Evolutionary conservation across 2,113 vertebrate genomes (phyloP).

Genomic region (Chloropsis hardwickii): DNA sequence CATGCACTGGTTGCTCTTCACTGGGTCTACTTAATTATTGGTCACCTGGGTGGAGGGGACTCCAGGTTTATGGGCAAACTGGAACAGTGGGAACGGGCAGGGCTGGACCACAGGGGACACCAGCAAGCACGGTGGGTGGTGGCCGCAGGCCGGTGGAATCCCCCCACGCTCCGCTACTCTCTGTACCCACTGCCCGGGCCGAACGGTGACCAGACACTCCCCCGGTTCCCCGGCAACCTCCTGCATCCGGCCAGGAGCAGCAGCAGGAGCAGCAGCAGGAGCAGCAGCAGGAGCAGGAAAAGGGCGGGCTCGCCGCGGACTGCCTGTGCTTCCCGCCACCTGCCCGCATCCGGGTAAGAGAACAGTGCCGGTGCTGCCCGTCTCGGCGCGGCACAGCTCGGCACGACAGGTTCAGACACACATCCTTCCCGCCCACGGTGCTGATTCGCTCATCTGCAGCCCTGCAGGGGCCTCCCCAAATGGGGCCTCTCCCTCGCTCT

Average conservation of each 20-base stretch:
- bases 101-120: not conserved
- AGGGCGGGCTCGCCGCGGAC: not conserved
- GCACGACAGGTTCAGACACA: fast-evolving
- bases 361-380: fast-evolving
- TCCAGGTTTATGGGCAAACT: not conserved
- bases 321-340: not conserved
- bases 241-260: not conserved
- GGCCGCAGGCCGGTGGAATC: fast-evolving
- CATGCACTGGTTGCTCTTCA: not conserved
- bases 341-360: not conserved
- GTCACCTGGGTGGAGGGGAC: too few species aligned
- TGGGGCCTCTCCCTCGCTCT: fast-evolving
- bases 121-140: fast-evolving
- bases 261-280: not conserved
- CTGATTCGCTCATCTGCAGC: too few species aligned
- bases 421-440: fast-evolving
- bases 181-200: too few species aligned
- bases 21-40: not conserved
- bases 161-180: fast-evolving
- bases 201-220: fast-evolving
- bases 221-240: too few species aligned
- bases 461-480: fast-evolving
- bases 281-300: not conserved
- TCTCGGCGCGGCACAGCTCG: fast-evolving
- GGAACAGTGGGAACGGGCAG: not conserved